A percentile compares a stretch with the other conserved stretches of the same genome.
Evolutionary conservation across 2,797 vertebrate genomes (phyloP).

Genomic region (Notamacropus eugenii): DNA sequence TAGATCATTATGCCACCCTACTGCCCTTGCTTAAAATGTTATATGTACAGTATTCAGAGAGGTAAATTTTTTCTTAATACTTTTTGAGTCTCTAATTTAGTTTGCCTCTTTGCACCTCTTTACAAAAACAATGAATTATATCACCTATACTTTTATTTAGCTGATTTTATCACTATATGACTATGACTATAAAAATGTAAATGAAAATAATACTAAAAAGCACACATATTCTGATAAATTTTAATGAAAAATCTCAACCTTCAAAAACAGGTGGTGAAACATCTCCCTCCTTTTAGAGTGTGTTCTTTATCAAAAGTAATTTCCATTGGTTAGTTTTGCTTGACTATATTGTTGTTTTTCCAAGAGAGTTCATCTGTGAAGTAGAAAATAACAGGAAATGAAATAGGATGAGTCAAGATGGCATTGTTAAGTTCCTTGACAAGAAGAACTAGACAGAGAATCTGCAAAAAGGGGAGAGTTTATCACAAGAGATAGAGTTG

Average conservation of each 20-base stretch:
- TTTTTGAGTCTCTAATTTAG: not conserved
- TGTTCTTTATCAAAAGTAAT: not conserved
- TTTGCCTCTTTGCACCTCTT: not conserved
- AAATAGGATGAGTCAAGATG: not conserved
- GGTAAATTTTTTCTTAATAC: not conserved
- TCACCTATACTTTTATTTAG: not conserved
- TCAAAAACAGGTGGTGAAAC: not conserved
- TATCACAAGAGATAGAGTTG: not conserved
- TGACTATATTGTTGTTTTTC: not conserved
- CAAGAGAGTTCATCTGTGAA: not conserved
- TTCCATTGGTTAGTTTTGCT: not conserved
- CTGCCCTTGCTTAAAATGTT: not conserved
- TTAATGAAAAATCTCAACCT: not conserved
- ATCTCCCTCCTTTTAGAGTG: not conserved
- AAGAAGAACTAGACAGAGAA: not conserved
- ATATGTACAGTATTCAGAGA: not conserved
- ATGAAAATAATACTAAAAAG: not conserved
- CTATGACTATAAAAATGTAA: not conserved
- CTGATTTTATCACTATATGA: not conserved
- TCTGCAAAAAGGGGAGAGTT: not conserved
- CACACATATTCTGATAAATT: not conserved
- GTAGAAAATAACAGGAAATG: not conserved
- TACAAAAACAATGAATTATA: not conserved
- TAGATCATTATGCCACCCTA: not conserved
- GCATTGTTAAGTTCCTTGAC: not conserved